phyloP scores from a whole-genome alignment of 2,113 vertebrate species.

The Tinamus guttatus region DNA sequence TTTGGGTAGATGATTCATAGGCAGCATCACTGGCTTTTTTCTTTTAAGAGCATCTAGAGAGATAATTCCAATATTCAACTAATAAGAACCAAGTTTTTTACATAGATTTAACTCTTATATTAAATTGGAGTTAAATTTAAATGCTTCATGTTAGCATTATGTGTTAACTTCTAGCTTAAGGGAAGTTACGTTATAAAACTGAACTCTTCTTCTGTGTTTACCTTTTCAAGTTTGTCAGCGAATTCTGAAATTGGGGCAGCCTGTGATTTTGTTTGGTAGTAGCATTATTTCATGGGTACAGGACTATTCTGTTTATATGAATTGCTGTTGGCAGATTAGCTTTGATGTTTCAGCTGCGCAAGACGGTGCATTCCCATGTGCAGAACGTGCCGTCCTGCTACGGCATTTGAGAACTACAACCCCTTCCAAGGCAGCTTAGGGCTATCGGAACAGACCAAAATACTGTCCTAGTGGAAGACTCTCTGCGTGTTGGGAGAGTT shows the following conservation, averaged over 20 bases:
- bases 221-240: background rate
- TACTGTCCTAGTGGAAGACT: background rate
- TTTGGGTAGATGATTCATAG: background rate
- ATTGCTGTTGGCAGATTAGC: background rate
- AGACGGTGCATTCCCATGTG: background rate
- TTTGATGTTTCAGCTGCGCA: background rate
- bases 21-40: background rate
- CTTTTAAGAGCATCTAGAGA: background rate
- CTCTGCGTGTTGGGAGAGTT: background rate
- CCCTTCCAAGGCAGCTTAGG: background rate
- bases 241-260: background rate
- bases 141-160: background rate
- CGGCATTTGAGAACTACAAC: background rate
- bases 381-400: background rate
- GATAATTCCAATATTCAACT: background rate
- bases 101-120: background rate
- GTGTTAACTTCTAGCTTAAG: background rate
- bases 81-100: background rate
- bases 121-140: constrained; percentile 5
- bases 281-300: accelerated
- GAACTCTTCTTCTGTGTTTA: background rate
- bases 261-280: background rate
- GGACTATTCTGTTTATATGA: background rate
- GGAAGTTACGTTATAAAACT: background rate
- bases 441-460: background rate